Conservation (phyloP, 2,888 invertebrate genomes). For the Nomada flava region DNA sequence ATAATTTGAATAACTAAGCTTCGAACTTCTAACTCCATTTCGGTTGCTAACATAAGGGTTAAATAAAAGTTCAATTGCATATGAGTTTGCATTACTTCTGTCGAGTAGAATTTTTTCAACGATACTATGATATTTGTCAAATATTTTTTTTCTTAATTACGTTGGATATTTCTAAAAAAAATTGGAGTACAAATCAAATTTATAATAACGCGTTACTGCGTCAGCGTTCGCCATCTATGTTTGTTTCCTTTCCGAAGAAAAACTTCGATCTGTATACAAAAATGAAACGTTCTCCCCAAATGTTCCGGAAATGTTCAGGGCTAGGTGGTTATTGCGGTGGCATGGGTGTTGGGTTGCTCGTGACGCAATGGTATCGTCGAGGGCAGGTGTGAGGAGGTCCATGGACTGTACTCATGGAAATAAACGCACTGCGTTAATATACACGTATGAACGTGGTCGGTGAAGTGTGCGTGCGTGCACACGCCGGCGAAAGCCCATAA, state of each 20-base stretch:
- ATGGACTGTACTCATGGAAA: conserved; percentile 48
- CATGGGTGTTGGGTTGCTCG: conserved; percentile 58
- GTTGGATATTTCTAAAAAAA: no score
- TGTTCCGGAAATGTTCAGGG: background rate
- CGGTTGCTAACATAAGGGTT: no score
- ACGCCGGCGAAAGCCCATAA: conserved; percentile 28
- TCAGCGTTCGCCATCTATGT: no score
- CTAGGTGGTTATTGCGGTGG: conserved; percentile 31
- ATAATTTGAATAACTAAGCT: no score
- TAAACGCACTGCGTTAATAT: conserved; percentile 49
- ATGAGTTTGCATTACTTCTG: no score
- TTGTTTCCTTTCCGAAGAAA: background rate
- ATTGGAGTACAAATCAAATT: no score
- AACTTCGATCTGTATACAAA: background rate
- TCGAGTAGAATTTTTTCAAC: no score
- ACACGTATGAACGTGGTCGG: background rate
- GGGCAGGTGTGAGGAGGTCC: conserved; percentile 74
- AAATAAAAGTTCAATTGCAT: no score
- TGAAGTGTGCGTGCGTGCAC: conserved; percentile 7
- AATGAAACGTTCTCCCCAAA: background rate
- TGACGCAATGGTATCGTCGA: conserved; percentile 69
- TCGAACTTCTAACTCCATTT: no score
- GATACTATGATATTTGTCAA: no score
- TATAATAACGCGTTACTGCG: no score
- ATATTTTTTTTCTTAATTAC: no score